A percentile compares a stretch with the other conserved stretches of the same genome.
Conservation (phyloP, 2,888 invertebrate species). For the Zootermopsis nevadensis region DNA sequence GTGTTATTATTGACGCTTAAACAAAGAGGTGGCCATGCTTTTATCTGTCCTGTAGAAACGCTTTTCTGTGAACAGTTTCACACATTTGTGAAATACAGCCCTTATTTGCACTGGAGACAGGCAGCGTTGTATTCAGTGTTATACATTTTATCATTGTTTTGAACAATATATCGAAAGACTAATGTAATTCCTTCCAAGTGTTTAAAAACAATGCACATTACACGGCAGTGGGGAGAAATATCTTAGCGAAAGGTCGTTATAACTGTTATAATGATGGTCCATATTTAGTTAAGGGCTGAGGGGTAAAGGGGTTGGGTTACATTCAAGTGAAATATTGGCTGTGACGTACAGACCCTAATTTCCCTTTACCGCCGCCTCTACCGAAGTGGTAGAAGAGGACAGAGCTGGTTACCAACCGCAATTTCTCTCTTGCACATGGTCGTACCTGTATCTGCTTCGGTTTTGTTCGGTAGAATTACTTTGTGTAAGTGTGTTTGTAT, state of each 20-base stretch:
- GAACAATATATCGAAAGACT: not conserved
- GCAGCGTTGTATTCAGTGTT: not conserved
- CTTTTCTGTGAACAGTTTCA: not conserved
- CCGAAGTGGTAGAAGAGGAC: not conserved
- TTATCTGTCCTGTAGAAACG: not conserved
- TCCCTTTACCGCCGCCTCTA: constrained; percentile 40
- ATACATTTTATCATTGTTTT: constrained; percentile 16
- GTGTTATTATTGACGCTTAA: not conserved
- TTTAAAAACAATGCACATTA: not conserved
- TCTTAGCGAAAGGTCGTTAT: constrained; percentile 35
- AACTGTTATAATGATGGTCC: constrained; percentile 21
- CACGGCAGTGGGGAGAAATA: not conserved
- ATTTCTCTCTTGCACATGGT: constrained; percentile 31
- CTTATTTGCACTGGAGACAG: not conserved
- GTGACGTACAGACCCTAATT: constrained; percentile 39
- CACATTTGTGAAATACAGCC: not conserved
- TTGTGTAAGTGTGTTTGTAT: constrained; percentile 19
- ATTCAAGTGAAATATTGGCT: constrained; percentile 42
- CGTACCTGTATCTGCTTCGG: constrained; percentile 44
- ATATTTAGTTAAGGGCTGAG: not conserved
- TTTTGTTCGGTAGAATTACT: constrained; percentile 29
- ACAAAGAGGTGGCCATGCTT: not conserved
- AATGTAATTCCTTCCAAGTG: not conserved
- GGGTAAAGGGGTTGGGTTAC: not conserved
- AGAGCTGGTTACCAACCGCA: not conserved